Conservation (phyloP, 2,797 vertebrate genomes). For the Hypotaenidia philippensis region DNA sequence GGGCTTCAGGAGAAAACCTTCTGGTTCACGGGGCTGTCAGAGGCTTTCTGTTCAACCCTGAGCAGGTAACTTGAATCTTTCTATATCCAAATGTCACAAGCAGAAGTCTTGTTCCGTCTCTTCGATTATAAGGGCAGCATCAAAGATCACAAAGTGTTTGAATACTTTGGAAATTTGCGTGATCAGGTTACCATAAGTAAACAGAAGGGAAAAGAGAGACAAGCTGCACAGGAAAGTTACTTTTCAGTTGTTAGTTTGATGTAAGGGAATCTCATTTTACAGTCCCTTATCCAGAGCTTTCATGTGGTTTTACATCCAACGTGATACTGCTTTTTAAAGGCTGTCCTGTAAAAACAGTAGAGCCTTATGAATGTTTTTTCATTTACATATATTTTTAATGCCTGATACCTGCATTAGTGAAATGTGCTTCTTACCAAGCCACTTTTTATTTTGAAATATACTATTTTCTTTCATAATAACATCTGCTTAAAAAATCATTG, state of each 20-base stretch:
- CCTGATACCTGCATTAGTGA: background rate
- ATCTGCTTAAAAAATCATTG: background rate
- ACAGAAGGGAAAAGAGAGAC: background rate
- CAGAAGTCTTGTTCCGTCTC: background rate
- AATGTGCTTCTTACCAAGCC: background rate
- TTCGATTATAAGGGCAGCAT: background rate
- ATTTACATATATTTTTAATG: background rate
- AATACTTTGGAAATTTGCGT: background rate
- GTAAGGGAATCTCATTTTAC: conserved; percentile 32
- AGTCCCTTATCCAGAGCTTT: conserved; percentile 11
- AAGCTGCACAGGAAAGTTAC: background rate
- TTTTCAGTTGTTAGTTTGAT: conserved; percentile 47
- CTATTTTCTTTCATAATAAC: background rate
- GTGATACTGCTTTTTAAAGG: background rate
- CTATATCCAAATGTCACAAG: background rate
- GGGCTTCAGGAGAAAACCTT: background rate
- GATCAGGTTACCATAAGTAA: conserved; percentile 24
- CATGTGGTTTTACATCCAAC: conserved; percentile 11
- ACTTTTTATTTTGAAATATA: background rate
- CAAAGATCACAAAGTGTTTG: conserved; percentile 33
- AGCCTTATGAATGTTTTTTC: background rate
- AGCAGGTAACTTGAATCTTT: background rate
- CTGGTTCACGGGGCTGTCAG: background rate
- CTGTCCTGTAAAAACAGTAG: background rate
- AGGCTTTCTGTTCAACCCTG: background rate